Evolutionary conservation across 2,113 vertebrate species (phyloP), one percentile per base, ranked within the genome.

Genomic region (Panthera tigris): DNA sequence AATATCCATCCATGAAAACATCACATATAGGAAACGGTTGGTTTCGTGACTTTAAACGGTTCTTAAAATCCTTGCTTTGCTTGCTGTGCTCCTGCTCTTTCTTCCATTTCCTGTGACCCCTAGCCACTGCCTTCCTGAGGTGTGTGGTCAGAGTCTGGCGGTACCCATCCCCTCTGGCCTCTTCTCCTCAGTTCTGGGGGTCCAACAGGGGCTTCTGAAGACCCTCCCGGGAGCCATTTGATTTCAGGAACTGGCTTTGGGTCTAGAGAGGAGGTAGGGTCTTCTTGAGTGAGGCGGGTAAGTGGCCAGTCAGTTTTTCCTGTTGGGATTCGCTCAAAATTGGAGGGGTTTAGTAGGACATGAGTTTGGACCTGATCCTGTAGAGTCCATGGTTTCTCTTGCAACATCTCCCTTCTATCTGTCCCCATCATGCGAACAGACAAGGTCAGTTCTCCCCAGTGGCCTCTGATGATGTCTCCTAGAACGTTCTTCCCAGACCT

Each of bases 11-110:
- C 99, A 98, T 99, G 99, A 99, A 96, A 99, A 99, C 99, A 99
- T 99, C 99, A 98, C 98, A 98, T 98, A 98, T 98, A 99, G 99
- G 99, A 99, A 98, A 99, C 98, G 99, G 99, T 99, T 99, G 99
- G 99, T 99, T 99, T 97, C 98, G 98, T 96, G 98, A 98, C 98
- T 99, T 98, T 99, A 97, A 98, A 96, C 74, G 76, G 97, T 98
- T 98, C 89, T 99, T 98, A 95, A 41, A 90, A 84, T 96, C 97
- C 97, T 88, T 90, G 96, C 96, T 98, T 95, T 95, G 96, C 96
- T 97, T 98, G 93, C 82, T 96, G 94, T 92, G 50, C 97, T 98
- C 95, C 3, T 10, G 55, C 8, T 18, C 68, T 50, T 18, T 10
- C 19, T 25, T 31, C 52, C 55, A 41, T 55, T 71, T 48, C 39